A percentile compares a stretch with the other conserved stretches of the same genome.
These are phyloP conservation scores for Mystacides longicornis DNA, from an alignment of 2,888 invertebrate species.

Conservation along the genomic window DNA sequence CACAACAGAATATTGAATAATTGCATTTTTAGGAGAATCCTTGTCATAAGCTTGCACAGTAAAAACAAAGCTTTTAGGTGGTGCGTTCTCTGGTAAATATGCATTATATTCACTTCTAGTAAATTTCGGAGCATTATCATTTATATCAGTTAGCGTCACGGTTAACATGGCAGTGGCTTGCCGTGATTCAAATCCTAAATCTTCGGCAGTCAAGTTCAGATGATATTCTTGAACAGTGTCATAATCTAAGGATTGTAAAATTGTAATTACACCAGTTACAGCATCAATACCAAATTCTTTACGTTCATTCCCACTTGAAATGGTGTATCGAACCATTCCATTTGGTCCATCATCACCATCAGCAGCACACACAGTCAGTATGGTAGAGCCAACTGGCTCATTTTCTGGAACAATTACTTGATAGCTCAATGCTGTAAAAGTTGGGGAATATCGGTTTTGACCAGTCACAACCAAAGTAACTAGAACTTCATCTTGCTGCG, in stretches of 20 bases:
- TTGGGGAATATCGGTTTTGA: constrained; percentile 72
- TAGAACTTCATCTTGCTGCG: constrained; percentile 68
- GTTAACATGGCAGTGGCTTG: constrained; percentile 73
- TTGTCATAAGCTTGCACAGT: constrained; percentile 72
- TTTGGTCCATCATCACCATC: constrained; percentile 86
- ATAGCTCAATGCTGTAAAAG: constrained; percentile 76
- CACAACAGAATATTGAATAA: constrained; percentile 74
- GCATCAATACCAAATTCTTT: constrained; percentile 75
- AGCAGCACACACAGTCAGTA: constrained; percentile 75
- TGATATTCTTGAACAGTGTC: constrained; percentile 79
- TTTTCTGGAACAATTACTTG: constrained; percentile 90
- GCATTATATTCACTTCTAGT: constrained; percentile 70
- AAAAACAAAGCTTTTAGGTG: constrained; percentile 65
- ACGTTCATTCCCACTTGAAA: constrained; percentile 75
- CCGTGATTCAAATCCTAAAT: constrained; percentile 74
- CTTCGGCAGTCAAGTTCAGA: constrained; percentile 80
- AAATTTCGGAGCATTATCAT: constrained; percentile 87
- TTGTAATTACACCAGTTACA: constrained; percentile 70
- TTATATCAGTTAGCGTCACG: constrained; percentile 84
- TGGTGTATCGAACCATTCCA: constrained; percentile 77
- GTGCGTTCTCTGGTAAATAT: constrained; percentile 75
- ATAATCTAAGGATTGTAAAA: constrained; percentile 75
- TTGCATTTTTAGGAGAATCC: constrained; percentile 82
- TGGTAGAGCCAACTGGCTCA: constrained; percentile 77
- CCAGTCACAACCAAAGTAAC: constrained; percentile 76